Evolutionary conservation across 2,113 vertebrate species (phyloP).

Genomic region (Willisornis vidua): DNA sequence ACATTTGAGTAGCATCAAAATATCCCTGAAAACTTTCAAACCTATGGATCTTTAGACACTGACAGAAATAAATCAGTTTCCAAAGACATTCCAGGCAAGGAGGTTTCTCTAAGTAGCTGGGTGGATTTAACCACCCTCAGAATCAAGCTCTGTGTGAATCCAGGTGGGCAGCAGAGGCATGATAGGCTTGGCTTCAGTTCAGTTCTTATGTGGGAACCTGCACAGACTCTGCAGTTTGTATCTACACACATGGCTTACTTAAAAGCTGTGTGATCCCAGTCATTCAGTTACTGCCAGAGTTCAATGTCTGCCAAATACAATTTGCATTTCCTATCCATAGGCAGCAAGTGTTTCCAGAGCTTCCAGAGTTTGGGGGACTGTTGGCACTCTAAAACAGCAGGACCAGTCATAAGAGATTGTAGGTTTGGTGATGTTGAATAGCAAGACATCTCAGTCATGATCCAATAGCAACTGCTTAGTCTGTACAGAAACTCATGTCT

Average conservation of each 20-base stretch:
- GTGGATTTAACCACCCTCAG: not conserved
- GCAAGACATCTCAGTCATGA: not conserved
- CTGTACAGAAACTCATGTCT: not conserved
- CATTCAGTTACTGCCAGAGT: not conserved
- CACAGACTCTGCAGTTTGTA: not conserved
- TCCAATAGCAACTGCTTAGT: not conserved
- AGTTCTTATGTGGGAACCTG: not conserved
- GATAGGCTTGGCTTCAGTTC: not conserved
- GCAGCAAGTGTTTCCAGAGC: not conserved
- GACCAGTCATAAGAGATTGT: not conserved
- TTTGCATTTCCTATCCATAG: not conserved
- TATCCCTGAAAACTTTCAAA: not conserved
- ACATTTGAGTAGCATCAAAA: not conserved
- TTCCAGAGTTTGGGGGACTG: not conserved
- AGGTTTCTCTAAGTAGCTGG: not conserved
- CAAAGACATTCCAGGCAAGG: not conserved
- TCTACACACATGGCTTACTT: not conserved
- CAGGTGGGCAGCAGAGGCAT: not conserved
- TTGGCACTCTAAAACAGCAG: not conserved
- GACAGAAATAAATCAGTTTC: not conserved
- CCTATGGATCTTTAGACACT: not conserved
- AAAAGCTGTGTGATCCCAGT: not conserved
- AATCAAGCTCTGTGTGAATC: not conserved
- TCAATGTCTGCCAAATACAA: not conserved
- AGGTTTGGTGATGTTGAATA: not conserved